A percentile compares a stretch with the other conserved stretches of the same genome.
phyloP scores from a whole-genome alignment of 2,113 vertebrate species.

The Cairina moschata region DNA sequence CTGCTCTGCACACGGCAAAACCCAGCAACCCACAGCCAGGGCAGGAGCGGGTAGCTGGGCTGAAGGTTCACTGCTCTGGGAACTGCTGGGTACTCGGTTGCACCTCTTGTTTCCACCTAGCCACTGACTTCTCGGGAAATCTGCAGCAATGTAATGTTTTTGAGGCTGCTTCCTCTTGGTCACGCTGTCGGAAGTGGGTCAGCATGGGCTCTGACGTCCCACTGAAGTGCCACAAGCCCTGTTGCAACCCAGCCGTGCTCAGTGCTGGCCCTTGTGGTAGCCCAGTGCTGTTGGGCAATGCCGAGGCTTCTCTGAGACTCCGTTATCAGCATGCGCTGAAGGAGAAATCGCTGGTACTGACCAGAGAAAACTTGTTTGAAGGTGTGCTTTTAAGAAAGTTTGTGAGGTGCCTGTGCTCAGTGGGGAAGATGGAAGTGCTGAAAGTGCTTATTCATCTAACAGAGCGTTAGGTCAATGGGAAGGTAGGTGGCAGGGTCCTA shows the following conservation, averaged over 20 bases:
- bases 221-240: fast-evolving
- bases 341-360: not conserved
- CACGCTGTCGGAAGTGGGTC: not conserved
- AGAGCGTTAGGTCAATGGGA: not conserved
- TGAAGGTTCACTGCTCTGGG: not conserved
- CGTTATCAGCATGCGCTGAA: not conserved
- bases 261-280: not conserved
- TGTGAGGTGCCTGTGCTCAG: not conserved
- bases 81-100: not conserved
- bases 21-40: too few species aligned
- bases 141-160: not conserved
- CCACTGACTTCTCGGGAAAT: not conserved
- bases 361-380: not conserved
- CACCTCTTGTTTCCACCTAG: not conserved
- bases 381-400: not conserved
- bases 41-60: not conserved
- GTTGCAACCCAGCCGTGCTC: not conserved
- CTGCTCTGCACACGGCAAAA: not conserved
- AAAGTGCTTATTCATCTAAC: not conserved
- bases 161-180: constrained; percentile 2
- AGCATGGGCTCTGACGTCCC: fast-evolving
- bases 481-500: not conserved
- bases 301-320: not conserved
- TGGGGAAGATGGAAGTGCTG: not conserved
- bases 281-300: fast-evolving